These are phyloP conservation scores for Anolis apletophallus DNA, from an alignment of 2,797 vertebrate genomes.

Conservation along the genomic window DNA sequence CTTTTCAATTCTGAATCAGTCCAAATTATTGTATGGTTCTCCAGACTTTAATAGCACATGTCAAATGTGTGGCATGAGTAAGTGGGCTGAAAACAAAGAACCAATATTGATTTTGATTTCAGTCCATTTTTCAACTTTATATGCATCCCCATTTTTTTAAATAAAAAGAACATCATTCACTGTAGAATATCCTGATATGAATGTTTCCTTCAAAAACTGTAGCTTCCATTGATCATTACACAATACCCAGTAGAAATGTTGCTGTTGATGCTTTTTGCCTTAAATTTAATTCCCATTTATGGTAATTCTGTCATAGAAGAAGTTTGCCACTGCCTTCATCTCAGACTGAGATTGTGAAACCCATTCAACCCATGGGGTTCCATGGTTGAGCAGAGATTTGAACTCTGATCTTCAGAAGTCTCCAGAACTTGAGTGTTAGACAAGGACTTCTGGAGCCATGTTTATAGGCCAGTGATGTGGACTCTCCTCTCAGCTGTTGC, in stretches of 20 bases:
- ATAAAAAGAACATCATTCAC: not conserved
- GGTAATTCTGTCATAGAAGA: too few species aligned
- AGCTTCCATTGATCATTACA: not conserved
- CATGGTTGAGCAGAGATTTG: not conserved
- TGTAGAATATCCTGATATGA: not conserved
- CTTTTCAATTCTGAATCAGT: constrained; percentile 75
- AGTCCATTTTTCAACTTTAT: constrained; percentile 54
- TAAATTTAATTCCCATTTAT: too few species aligned
- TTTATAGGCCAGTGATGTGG: too few species aligned
- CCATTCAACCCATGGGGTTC: too few species aligned
- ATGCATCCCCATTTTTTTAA: not conserved
- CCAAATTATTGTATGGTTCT: constrained; percentile 71
- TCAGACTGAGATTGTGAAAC: too few species aligned
- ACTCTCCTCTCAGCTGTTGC: too few species aligned
- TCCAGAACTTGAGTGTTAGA: too few species aligned
- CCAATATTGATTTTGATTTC: constrained; percentile 52
- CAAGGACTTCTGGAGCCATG: too few species aligned
- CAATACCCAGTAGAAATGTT: not conserved
- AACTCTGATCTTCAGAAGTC: too few species aligned
- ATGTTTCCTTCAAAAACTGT: not conserved
- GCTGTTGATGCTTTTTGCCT: too few species aligned
- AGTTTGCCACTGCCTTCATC: too few species aligned
- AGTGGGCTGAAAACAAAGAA: constrained; percentile 55
- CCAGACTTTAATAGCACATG: constrained; percentile 58
- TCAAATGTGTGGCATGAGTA: constrained; percentile 72